Evolutionary conservation across 2,113 vertebrate species (phyloP), one percentile per base, ranked within the genome.

Genomic region (Petromus typicus): DNA sequence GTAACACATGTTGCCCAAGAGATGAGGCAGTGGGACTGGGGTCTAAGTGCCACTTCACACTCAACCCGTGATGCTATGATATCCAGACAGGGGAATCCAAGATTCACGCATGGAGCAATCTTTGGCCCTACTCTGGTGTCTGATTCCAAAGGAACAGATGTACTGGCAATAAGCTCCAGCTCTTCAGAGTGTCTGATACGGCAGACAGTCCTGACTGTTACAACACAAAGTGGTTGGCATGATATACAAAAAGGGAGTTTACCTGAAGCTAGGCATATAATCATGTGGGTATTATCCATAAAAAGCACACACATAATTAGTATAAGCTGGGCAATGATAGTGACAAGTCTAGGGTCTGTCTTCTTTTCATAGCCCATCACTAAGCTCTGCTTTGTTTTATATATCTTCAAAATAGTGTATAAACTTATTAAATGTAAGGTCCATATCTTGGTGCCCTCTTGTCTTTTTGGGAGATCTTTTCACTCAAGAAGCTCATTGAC

Each of bases 221-320:
- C 37, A 51, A 6, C 8, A 27, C 3, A 78, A 54, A 63, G 54
- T 45, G 5, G 59, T 25, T 76, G 79, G 40, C 32, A 63, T 32
- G 71, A 71, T 80, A 17, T 30, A 66, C 84, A 69, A 40, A 84
- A 37, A 63, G 27, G 18, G 23, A 63, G 54, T 25, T 90, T 82
- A 48, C 13, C 18, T 40, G 40, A 90, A 66, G 45, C 8, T 20
- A 6, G 45, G 61, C 30, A 69, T 82, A 25, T 10, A 73, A 51
- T 84, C 51, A 69, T 71, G 59, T 92, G 73, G 43, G 23, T 95
- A 16, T 86, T 88, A 43, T 67, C 83, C 16, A 57, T 86, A 61
- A 75, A 51, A 82, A 96, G 14, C 11, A 69, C 45, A 71, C 5
- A 57, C 54, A 30, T 88, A 76, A 79, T 90, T 85, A 10, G 3